phyloP scores from a whole-genome alignment of 1,140 invertebrate genomes.

The Coptotermes formosanus region DNA sequence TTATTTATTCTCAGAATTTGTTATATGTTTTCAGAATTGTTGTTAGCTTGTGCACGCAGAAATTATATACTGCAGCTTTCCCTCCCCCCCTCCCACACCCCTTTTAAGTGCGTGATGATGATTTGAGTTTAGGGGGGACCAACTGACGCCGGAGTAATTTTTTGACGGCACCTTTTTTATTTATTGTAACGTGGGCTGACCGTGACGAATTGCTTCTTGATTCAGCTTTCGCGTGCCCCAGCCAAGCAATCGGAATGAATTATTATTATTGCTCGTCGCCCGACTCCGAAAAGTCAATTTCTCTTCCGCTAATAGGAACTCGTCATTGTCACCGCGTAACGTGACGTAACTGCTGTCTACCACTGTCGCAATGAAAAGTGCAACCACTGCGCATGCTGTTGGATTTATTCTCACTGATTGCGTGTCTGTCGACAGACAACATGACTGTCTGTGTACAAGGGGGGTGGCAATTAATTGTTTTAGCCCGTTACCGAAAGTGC shows the following conservation, averaged over 20 bases:
- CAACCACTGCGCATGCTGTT: neutral
- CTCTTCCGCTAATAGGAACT: neutral
- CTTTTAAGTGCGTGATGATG: neutral
- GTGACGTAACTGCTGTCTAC: neutral
- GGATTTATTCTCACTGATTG: neutral
- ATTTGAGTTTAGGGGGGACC: too few relatives aligned
- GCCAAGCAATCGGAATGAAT: neutral
- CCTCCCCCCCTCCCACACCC: too few relatives aligned
- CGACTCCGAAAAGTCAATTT: constrained; percentile 2
- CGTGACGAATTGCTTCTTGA: constrained; percentile 6
- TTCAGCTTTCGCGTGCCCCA: neutral
- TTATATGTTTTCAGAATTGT: too few relatives aligned
- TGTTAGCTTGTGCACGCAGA: too few relatives aligned
- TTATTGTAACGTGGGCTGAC: neutral
- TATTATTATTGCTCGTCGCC: constrained; percentile 3
- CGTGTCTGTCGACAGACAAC: too few relatives aligned
- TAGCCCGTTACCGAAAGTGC: too few relatives aligned
- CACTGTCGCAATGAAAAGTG: neutral
- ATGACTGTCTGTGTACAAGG: too few relatives aligned
- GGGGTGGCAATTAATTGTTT: too few relatives aligned
- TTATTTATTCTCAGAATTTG: too few relatives aligned
- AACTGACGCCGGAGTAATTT: neutral
- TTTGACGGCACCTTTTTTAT: neutral
- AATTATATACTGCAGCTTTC: too few relatives aligned
- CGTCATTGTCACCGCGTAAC: neutral